Percentiles rank a stretch among this genome's conserved stretches.
Conservation (phyloP, 2,113 vertebrate species). For the Actenoides hombroni region DNA sequence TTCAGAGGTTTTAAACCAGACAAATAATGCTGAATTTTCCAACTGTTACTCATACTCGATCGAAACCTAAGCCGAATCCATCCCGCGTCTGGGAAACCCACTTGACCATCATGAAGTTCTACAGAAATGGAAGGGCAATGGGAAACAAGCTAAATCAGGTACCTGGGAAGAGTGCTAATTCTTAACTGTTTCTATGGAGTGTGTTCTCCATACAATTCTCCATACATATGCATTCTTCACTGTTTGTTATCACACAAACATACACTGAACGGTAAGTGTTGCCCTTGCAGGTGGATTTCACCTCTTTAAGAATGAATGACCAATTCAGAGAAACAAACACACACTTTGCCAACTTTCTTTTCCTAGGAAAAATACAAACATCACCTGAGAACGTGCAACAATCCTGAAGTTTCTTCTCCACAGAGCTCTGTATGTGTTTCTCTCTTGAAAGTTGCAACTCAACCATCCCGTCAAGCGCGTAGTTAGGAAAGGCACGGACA, state of each 20-base stretch:
- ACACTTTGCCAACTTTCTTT: neutral
- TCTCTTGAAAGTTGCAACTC: neutral
- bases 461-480: neutral
- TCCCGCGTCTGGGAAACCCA: neutral
- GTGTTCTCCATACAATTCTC: neutral
- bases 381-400: neutral
- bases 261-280: neutral
- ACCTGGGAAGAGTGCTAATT: neutral
- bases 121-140: neutral
- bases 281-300: neutral
- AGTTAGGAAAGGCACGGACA: neutral
- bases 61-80: constrained; percentile 8
- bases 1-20: constrained; percentile 20
- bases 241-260: neutral
- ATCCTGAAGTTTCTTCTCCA: neutral
- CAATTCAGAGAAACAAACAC: neutral
- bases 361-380: neutral
- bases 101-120: neutral
- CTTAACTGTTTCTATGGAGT: neutral
- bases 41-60: constrained; percentile 20
- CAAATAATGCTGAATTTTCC: constrained; percentile 31
- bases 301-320: neutral
- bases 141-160: neutral
- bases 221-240: neutral
- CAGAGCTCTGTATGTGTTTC: neutral